Evolutionary conservation across 2,888 invertebrate genomes (phyloP), one percentile per base, ranked within the genome.

Genomic region (Agriotes lineatus): DNA sequence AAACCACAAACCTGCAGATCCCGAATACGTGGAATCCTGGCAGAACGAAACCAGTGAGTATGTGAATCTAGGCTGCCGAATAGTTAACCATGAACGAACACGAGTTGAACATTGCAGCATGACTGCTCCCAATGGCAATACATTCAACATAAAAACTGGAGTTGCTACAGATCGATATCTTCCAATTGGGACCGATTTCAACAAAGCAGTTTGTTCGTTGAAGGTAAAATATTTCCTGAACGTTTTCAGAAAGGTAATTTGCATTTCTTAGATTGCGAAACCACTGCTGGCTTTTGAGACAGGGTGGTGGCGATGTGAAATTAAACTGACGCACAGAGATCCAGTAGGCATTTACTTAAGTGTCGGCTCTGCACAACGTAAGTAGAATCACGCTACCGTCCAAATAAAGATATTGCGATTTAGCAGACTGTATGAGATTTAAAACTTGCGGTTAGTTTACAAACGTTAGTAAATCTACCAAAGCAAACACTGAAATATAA

Each of bases 111-210:
- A 60, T 33, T 74, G 74, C 42, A 67, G 42, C 60, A 60, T 74
- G 42, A 57, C 63, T 5, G 67, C 67, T 30, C 74, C 74, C 25
- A 63, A 65, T 50, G 57, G 66, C 12, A 42, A 50, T n/a, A 44
- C 37, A 7, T 66, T 58, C 35, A 64, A 60, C 33, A 10, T 69
- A 5, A 10, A 56, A 20, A n/a, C 18, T 18, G 2, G 2, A 2
- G 1, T 9, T 22, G 59, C 59, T 16, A 59, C 59, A 0, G 45
- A 59, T 6, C 59, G 59, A 2, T 59, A 59, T 7, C 22, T 45
- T n/a, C n/a, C 44, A 1, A 5, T 59, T 30, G 59, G 59, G 2
- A 59, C 59, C 1, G 30, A 59, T 10, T 25, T 59, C 1, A 22
- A 2, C 1, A 19, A 1, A 7, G 59, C 14, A 7, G 12, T 25